Percentiles rank a stretch among this genome's conserved stretches.
These are phyloP conservation scores for Lamprologus tigripictilis DNA, from an alignment of 2,113 vertebrate genomes.

Conservation along the genomic window DNA sequence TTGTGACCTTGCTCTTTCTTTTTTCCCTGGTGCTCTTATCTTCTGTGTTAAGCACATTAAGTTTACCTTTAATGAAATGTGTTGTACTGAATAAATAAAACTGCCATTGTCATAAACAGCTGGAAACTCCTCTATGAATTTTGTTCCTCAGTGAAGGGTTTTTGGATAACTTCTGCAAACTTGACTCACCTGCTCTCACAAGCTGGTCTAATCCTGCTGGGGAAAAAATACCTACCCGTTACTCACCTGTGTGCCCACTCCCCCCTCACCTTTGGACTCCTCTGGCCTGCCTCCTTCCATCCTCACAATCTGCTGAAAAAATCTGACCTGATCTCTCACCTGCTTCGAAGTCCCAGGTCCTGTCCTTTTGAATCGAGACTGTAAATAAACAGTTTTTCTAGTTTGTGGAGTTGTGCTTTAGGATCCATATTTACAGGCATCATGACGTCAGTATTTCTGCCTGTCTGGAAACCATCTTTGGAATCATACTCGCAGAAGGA, in stretches of 20 bases:
- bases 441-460: background rate
- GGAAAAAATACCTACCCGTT: background rate
- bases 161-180: background rate
- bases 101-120: fast-evolving
- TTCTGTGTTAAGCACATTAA: background rate
- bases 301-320: fast-evolving
- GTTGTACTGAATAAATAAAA: background rate
- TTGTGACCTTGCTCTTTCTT: background rate
- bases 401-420: fast-evolving
- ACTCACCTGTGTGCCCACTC: background rate
- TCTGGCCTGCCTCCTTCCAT: background rate
- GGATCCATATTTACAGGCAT: background rate
- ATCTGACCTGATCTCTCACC: background rate
- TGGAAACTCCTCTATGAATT: background rate
- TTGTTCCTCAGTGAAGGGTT: background rate
- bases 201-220: background rate
- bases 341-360: background rate
- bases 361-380: background rate
- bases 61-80: fast-evolving
- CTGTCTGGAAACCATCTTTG: background rate
- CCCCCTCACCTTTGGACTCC: background rate
- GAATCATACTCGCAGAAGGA: fast-evolving
- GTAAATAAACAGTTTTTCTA: background rate
- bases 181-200: background rate
- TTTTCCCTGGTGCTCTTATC: background rate